phyloP scores from a whole-genome alignment of 1,140 invertebrate genomes.

The Popillia japonica region DNA sequence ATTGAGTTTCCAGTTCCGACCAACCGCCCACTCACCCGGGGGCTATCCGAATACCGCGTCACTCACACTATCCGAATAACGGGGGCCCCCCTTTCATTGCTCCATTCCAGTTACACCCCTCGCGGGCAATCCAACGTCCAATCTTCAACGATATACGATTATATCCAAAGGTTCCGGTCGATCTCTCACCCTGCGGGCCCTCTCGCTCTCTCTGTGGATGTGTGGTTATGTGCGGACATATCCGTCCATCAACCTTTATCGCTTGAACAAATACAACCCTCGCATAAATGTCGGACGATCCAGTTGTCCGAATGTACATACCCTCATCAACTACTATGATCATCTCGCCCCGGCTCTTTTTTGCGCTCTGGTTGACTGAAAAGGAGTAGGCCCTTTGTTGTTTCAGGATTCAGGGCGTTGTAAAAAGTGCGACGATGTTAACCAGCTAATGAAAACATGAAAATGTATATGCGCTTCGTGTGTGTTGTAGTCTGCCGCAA shows the following conservation, averaged over 20 bases:
- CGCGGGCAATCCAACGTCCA: conserved; percentile 54
- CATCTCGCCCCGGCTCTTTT: conserved; percentile 16
- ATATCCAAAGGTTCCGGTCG: conserved; percentile 57
- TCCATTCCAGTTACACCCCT: conserved; percentile 34
- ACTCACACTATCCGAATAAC: not conserved
- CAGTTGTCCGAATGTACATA: conserved; percentile 48
- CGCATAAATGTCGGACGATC: conserved; percentile 54
- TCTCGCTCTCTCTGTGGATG: conserved; percentile 51
- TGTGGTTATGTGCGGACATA: conserved; percentile 62
- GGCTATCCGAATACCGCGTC: not conserved
- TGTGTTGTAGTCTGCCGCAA: not conserved
- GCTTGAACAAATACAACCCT: conserved; percentile 60
- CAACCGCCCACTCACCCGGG: conserved; percentile 45
- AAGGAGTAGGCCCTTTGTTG: not conserved
- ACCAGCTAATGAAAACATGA: conserved; percentile 25
- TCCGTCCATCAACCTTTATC: conserved; percentile 61
- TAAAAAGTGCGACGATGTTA: conserved; percentile 27
- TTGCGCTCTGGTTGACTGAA: conserved; percentile 17
- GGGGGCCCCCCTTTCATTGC: conserved; percentile 29
- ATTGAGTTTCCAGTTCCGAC: conserved; percentile 50
- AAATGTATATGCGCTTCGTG: not conserved
- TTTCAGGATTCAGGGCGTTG: not conserved
- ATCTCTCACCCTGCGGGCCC: conserved; percentile 51
- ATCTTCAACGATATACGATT: conserved; percentile 59
- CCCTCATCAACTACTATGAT: conserved; percentile 35